Conservation (phyloP, 2,113 vertebrate genomes). For the Platysternon megacephalum region DNA sequence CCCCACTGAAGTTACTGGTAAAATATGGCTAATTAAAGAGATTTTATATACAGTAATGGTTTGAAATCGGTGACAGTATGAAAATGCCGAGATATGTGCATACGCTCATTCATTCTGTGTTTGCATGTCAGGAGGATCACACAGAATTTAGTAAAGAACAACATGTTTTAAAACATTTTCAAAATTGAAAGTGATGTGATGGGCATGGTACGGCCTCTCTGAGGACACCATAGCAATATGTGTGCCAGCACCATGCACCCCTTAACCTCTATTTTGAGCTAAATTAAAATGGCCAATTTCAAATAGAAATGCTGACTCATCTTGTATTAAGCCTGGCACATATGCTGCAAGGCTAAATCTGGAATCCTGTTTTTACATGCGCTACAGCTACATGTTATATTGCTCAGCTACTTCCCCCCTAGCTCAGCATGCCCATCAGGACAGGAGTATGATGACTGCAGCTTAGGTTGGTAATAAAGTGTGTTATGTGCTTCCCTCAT, state of each 20-base stretch:
- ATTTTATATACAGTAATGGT: not conserved
- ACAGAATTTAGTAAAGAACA: not conserved
- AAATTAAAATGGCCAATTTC: not conserved
- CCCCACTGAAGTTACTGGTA: not conserved
- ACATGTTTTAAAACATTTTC: not conserved
- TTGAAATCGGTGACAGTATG: not conserved
- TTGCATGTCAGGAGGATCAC: not conserved
- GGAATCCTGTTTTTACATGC: not conserved
- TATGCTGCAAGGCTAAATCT: not conserved
- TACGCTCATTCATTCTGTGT: not conserved
- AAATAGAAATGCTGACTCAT: not conserved
- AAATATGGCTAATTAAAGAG: not conserved
- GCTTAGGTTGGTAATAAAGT: not conserved
- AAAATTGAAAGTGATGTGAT: not conserved
- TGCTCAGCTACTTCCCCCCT: not conserved
- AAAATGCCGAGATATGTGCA: too few relatives aligned
- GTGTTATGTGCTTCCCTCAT: not conserved
- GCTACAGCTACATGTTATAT: not conserved
- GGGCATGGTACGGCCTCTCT: not conserved
- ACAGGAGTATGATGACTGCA: not conserved
- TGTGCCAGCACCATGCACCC: not conserved
- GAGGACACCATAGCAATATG: not conserved
- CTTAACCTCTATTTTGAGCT: not conserved
- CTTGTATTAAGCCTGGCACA: not conserved
- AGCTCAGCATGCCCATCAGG: fast-evolving